These are phyloP conservation scores for Drosophila fulvimacula DNA, from an alignment of 2,888 invertebrate species.

Conservation along the genomic window DNA sequence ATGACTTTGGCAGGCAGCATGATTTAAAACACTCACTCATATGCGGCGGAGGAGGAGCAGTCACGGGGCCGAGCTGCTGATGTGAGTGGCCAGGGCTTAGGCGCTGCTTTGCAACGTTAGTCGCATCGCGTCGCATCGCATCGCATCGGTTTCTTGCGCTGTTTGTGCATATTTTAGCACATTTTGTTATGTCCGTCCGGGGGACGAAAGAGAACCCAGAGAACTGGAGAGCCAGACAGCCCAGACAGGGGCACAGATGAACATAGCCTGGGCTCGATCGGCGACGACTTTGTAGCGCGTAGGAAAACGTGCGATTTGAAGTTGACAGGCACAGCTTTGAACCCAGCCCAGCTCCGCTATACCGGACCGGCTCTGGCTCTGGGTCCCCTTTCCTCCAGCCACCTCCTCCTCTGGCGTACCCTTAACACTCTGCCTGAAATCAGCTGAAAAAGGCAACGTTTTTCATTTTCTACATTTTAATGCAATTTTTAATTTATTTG, in stretches of 20 bases:
- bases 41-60: conserved; percentile 46
- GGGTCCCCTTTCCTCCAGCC: too few relatives aligned
- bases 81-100: conserved; percentile 55
- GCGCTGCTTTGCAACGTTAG: conserved; percentile 37
- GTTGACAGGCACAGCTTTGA: conserved; percentile 78
- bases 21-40: conserved; percentile 82
- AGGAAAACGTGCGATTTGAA: conserved; percentile 80
- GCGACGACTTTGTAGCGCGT: conserved; percentile 75
- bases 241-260: conserved; percentile 28
- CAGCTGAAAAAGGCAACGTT: conserved; percentile 76
- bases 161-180: conserved; percentile 83
- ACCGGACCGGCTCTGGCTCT: conserved; percentile 16
- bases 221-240: conserved; percentile 25
- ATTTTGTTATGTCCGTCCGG: conserved; percentile 65
- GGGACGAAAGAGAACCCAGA: conserved; percentile 8
- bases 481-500: conserved; percentile 81
- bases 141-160: conserved; percentile 50
- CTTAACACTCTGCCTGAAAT: conserved; percentile 46
- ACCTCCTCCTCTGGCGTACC: background rate
- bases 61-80: conserved; percentile 10
- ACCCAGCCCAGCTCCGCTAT: conserved; percentile 59
- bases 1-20: conserved; percentile 84
- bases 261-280: conserved; percentile 43
- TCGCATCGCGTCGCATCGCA: conserved; percentile 24
- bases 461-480: conserved; percentile 81